phyloP scores from a whole-genome alignment of 2,888 invertebrate genomes.

The Siphonodentalium dalli region DNA sequence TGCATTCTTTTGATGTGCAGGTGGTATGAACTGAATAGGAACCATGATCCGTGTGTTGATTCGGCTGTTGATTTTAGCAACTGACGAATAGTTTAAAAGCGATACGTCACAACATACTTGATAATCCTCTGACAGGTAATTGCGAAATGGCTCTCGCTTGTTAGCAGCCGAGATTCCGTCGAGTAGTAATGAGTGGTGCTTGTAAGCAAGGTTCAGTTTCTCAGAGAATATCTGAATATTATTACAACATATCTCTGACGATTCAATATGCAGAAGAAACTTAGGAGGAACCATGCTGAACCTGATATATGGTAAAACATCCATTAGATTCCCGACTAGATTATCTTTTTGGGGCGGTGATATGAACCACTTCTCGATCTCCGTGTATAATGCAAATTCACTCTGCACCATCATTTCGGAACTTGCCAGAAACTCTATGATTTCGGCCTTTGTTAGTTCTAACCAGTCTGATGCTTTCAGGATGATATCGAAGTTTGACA shows the following conservation, averaged over 20 bases:
- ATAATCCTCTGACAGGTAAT: slow-evolving; percentile 41
- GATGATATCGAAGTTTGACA: slow-evolving; percentile 52
- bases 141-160: slow-evolving; percentile 40
- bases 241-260: slow-evolving; percentile 35
- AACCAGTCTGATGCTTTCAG: slow-evolving; percentile 50
- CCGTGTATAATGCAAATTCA: slow-evolving; percentile 45
- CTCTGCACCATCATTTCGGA: slow-evolving; percentile 49
- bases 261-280: slow-evolving; percentile 43
- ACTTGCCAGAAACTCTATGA: slow-evolving; percentile 47
- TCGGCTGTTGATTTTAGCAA: slow-evolving; percentile 49
- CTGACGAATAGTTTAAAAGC: slow-evolving; percentile 38
- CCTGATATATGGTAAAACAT: slow-evolving; percentile 42
- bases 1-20: slow-evolving; percentile 13
- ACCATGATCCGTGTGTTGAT: slow-evolving; percentile 35
- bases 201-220: slow-evolving; percentile 43
- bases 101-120: slow-evolving; percentile 38
- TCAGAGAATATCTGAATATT: slow-evolving; percentile 36
- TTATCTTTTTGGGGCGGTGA: slow-evolving; percentile 34
- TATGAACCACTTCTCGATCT: slow-evolving; percentile 45
- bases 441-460: slow-evolving; percentile 38
- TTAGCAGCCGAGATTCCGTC: slow-evolving; percentile 28
- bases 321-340: slow-evolving; percentile 35
- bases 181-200: slow-evolving; percentile 50
- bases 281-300: slow-evolving; percentile 53
- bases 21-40: slow-evolving; percentile 35